These are phyloP conservation scores for Drosophila nigritarsus DNA, from an alignment of 2,888 invertebrate species.

Conservation along the genomic window DNA sequence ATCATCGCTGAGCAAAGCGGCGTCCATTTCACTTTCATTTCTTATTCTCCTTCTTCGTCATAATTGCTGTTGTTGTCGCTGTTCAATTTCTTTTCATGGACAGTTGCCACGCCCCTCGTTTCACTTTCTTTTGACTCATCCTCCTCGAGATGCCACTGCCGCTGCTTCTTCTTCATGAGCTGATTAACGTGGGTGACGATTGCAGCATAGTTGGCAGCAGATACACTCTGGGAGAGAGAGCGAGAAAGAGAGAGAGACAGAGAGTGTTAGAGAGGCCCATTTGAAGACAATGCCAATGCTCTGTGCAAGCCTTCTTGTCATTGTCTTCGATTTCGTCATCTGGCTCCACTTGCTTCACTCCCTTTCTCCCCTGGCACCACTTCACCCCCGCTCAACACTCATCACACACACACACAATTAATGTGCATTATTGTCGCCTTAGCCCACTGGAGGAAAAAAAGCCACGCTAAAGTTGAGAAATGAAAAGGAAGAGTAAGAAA, in stretches of 20 bases:
- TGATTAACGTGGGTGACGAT: constrained; percentile 73
- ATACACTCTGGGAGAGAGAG: background rate
- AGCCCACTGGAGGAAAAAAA: constrained; percentile 19
- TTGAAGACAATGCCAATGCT: constrained; percentile 60
- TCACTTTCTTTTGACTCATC: constrained; percentile 66
- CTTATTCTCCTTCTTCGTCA: constrained; percentile 37
- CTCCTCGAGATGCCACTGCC: background rate
- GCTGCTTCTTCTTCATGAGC: constrained; percentile 4
- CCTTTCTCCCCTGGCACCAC: background rate
- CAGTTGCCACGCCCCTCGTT: constrained; percentile 57
- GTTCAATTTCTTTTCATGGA: constrained; percentile 69
- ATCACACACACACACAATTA: constrained; percentile 59
- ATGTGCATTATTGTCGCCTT: constrained; percentile 67
- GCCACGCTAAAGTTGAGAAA: constrained; percentile 11
- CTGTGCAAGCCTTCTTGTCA: constrained; percentile 41
- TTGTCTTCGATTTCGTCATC: constrained; percentile 42
- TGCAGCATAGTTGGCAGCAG: constrained; percentile 52
- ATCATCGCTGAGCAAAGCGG: constrained; percentile 61
- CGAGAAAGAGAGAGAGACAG: background rate
- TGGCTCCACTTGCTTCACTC: constrained; percentile 13
- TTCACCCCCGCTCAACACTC: constrained; percentile 18
- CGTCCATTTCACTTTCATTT: constrained; percentile 72
- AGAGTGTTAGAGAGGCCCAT: background rate
- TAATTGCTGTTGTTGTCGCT: constrained; percentile 19
- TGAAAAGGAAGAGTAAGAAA: constrained; percentile 22